A percentile compares a stretch with the other conserved stretches of the same genome.
Evolutionary conservation across 2,888 invertebrate species (phyloP).

Genomic region (Metallyticus violacea): DNA sequence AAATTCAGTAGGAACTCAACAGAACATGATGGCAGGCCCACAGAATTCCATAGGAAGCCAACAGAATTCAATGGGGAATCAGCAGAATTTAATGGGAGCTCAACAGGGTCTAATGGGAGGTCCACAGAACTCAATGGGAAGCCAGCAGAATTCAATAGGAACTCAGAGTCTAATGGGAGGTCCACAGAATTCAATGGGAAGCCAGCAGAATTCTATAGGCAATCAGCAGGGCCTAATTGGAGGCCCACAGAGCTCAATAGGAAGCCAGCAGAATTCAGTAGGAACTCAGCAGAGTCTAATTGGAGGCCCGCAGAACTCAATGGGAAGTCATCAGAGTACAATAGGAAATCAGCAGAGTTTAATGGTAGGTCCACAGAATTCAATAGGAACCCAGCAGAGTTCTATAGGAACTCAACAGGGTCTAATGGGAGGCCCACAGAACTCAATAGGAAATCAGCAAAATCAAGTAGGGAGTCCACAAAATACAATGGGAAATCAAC

Average conservation of each 20-base stretch:
- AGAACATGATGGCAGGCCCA: not conserved
- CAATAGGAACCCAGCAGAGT: not conserved
- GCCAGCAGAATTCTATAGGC: not conserved
- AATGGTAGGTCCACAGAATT: not conserved
- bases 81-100: not conserved
- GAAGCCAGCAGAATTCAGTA: not conserved
- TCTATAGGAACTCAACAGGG: not conserved
- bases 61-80: not conserved
- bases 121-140: not conserved
- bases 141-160: slow-evolving; percentile 4
- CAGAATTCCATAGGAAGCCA: not conserved
- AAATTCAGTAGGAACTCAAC: not conserved
- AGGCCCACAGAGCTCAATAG: not conserved
- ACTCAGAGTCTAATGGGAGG: not conserved
- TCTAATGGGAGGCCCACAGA: not conserved
- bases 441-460: not conserved
- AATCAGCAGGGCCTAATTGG: slow-evolving; percentile 8
- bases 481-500: not conserved
- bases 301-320: not conserved
- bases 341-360: not conserved
- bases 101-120: not conserved
- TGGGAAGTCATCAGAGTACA: not conserved
- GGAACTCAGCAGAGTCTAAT: not conserved
- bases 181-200: not conserved
- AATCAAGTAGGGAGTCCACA: not conserved